Base-by-base conservation (phyloP, 2,113 vertebrate genomes). In the Austrofundulus limnaeus region DNA sequence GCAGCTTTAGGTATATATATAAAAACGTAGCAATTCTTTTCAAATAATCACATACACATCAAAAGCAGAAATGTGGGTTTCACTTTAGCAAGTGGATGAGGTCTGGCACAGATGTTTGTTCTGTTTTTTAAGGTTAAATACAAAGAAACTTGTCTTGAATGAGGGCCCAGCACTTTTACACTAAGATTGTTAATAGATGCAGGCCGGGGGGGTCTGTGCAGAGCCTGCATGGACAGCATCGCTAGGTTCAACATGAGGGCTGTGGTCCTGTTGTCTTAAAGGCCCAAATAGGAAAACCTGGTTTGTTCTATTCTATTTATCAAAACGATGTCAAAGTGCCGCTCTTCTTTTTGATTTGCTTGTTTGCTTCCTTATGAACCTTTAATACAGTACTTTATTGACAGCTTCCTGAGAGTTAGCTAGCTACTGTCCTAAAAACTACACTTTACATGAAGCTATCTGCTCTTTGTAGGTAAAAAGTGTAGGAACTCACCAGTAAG, bases 361-460 rank as follows among this genome's bases (percentile, higher is more conserved):
- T 52, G 37, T 67, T 54, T 66, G 61, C 52, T 83, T 81, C 74
- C 63, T 60, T 43, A 66, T 58, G 73, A 83, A 66, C 83, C 86
- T 82, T 85, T 83, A 84, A 82, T 87, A 86, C 82, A 84, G 72
- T 80, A 83, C 77, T 82, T 76, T 57, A 38, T 74, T 74, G 68
- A 84, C 87, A 89, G 85, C 87, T 86, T 89, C 87, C 88, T 90
- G 88, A 90, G 88, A 90, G 82, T 87, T 82, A 86, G 87, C 82
- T 83, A 88, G 85, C 80, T 78, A 83, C 55, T 62, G 31, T 65
- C 80, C 77, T 66, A 69, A 65, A 64, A 77, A 75, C 21, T 59
- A 73, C 63, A 75, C 65, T 52, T 57, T 50, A 81, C 69, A 76
- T 85, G 82, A 87, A 86, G 83, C 82, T 86, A 86, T 82, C 81